Conservation (phyloP, 2,797 vertebrate species). For the Manis crassicaudata region DNA sequence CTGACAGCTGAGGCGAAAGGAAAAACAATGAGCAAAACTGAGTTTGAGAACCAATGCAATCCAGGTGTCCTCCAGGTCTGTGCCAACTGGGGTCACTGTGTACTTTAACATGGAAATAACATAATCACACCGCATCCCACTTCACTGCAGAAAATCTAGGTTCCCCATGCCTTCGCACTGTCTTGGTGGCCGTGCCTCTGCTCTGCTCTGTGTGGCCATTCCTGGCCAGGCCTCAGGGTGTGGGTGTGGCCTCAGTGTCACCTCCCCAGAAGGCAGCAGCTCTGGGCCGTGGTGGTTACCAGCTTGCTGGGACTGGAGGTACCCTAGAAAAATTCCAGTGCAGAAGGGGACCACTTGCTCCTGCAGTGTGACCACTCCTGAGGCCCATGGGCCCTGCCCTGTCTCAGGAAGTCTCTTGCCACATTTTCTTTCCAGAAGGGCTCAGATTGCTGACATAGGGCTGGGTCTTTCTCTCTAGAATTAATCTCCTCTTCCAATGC, state of each 20-base stretch:
- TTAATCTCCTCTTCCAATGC: not conserved
- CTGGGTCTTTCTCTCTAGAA: not conserved
- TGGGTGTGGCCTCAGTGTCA: not conserved
- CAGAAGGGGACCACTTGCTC: not conserved
- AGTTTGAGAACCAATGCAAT: not conserved
- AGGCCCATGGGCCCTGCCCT: not conserved
- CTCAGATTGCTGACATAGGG: not conserved
- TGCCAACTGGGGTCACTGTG: not conserved
- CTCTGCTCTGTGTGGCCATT: not conserved
- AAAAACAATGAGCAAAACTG: not conserved
- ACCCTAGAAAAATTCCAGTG: not conserved
- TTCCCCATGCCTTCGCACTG: rapidly evolving
- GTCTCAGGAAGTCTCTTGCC: not conserved
- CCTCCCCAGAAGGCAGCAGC: not conserved
- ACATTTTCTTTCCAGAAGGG: not conserved
- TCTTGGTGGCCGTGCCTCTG: rapidly evolving
- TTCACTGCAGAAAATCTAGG: not conserved
- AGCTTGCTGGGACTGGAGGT: not conserved
- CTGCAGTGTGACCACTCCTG: not conserved
- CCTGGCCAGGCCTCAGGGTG: rapidly evolving
- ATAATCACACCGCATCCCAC: not conserved
- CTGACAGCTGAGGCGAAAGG: not conserved
- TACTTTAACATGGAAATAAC: not conserved
- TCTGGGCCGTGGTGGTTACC: rapidly evolving
- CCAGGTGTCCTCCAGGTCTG: not conserved